These are phyloP conservation scores for Alethe diademata DNA, from an alignment of 2,113 vertebrate species.

Conservation along the genomic window DNA sequence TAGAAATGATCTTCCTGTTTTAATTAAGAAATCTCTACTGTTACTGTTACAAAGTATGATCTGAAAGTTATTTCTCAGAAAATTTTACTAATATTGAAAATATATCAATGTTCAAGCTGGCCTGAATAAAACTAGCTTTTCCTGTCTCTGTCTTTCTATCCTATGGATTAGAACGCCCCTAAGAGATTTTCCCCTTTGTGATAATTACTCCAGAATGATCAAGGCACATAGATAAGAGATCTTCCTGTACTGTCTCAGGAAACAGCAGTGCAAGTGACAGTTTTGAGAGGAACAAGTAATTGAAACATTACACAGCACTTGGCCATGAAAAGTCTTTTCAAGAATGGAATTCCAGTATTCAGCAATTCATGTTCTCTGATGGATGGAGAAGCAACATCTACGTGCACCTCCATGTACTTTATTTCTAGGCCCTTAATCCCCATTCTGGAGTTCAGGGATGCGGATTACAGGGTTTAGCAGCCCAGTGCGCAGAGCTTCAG, in stretches of 20 bases:
- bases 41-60: neutral
- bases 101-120: neutral
- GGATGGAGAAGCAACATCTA: neutral
- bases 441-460: neutral
- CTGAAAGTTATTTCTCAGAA: neutral
- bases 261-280: neutral
- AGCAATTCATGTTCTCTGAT: neutral
- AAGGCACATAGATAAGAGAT: neutral
- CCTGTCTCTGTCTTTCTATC: neutral
- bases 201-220: neutral
- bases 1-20: neutral
- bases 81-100: neutral
- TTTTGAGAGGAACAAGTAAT: neutral
- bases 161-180: neutral
- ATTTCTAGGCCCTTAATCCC: neutral
- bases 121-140: neutral
- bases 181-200: neutral
- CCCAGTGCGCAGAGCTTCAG: neutral
- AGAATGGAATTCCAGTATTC: neutral
- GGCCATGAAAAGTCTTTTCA: neutral
- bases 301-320: neutral
- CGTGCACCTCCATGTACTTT: rapidly evolving
- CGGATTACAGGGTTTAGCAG: neutral
- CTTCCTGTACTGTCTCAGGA: neutral
- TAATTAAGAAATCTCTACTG: neutral